Evolutionary conservation across 37 sponge, comb jelly and placozoan species (phyloP).

Genomic region (Haliclona indistincta): DNA sequence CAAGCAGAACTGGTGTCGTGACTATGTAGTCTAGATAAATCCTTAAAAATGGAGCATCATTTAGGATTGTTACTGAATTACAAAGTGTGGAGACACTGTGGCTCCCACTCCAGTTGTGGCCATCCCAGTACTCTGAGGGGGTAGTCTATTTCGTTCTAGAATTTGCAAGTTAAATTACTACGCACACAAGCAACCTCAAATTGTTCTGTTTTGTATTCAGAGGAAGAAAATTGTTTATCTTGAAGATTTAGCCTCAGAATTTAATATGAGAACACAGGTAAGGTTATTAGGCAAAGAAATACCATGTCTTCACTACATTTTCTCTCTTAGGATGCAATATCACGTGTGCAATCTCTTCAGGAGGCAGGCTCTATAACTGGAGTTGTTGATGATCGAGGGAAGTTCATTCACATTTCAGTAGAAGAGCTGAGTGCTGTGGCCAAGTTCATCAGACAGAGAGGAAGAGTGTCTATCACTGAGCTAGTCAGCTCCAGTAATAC

Average conservation of each 20-base stretch:
- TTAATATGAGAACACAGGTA: constrained; percentile 84
- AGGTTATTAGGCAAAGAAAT: too few species aligned
- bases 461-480: constrained; percentile 87
- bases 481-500: constrained; percentile 83
- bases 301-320: too few species aligned
- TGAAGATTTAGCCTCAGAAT: constrained; percentile 89
- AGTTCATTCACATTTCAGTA: constrained; percentile 90
- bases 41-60: too few species aligned
- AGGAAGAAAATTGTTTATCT: constrained; percentile 77
- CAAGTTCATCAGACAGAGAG: constrained; percentile 84
- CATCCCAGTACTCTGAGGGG: too few species aligned
- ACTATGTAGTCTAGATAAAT: too few species aligned
- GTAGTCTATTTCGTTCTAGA: too few species aligned
- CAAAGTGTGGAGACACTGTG: too few species aligned
- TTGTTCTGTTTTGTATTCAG: constrained; percentile 38
- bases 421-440: constrained; percentile 87
- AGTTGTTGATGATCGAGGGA: constrained; percentile 93
- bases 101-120: too few species aligned
- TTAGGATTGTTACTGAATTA: too few species aligned
- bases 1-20: too few species aligned
- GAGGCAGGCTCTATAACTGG: constrained; percentile 70
- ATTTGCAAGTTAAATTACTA: too few species aligned
- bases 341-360: constrained; percentile 63
- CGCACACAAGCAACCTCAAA: too few species aligned
- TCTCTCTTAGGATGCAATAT: constrained; percentile 59